Evolutionary conservation across 2,888 invertebrate species (phyloP).

Genomic region (Drosophila cracens): DNA sequence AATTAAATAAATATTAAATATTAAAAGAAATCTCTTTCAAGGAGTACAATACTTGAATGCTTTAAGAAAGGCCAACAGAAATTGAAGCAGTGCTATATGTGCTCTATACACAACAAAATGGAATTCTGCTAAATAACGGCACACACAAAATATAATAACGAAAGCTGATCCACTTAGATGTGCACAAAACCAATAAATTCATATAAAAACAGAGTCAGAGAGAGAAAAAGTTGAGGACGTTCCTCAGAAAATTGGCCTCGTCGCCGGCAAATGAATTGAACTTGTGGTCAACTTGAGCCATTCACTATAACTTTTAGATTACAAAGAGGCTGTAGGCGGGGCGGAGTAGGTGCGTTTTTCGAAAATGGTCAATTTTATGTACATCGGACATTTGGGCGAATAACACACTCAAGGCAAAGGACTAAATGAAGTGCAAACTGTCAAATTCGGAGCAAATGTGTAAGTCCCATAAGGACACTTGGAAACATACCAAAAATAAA

Average conservation of each 20-base stretch:
- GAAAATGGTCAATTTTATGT: conserved; percentile 35
- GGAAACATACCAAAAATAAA: conserved; percentile 59
- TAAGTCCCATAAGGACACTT: conserved; percentile 69
- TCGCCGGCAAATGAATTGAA: conserved; percentile 53
- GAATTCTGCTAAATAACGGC: conserved; percentile 1
- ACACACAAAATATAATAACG: conserved; percentile 31
- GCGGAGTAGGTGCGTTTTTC: background rate
- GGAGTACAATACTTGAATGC: background rate
- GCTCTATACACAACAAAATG: background rate
- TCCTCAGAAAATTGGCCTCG: conserved; percentile 22
- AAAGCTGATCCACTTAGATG: conserved; percentile 66
- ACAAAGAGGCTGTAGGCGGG: background rate
- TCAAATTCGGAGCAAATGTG: conserved; percentile 38
- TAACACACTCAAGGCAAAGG: conserved; percentile 20
- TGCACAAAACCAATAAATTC: conserved; percentile 66
- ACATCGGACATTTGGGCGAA: conserved; percentile 32
- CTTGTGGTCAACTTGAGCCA: conserved; percentile 56
- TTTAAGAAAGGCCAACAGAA: background rate
- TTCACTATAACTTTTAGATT: conserved; percentile 33
- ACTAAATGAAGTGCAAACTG: conserved; percentile 71
- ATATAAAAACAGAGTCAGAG: conserved; percentile 34
- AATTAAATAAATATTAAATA: background rate
- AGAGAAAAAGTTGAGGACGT: background rate
- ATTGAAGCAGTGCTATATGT: background rate
- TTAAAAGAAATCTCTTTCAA: background rate